Conservation (phyloP, 2,113 vertebrate species). For the Ophthalmolycus amberensis region DNA sequence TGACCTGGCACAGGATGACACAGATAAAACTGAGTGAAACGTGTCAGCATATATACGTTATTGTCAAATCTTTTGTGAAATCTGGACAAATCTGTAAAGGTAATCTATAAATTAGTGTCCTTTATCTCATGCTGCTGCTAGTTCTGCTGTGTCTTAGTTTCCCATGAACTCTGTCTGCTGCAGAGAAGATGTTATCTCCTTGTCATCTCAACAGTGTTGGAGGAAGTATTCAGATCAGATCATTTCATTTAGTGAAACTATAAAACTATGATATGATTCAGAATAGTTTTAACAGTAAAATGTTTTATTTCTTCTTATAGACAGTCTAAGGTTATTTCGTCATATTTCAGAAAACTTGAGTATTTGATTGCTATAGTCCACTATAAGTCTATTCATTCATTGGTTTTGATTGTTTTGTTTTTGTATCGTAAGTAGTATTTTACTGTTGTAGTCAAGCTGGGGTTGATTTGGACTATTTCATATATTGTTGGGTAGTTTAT, state of each 20-base stretch:
- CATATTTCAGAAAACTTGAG: background rate
- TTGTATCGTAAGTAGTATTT: background rate
- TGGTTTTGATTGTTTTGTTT: background rate
- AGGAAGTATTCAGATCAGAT: background rate
- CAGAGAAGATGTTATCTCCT: background rate
- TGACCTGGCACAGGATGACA: slow-evolving; percentile 81
- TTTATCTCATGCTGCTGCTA: background rate
- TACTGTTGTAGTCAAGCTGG: background rate
- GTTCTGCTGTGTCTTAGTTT: background rate
- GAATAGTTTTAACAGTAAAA: background rate
- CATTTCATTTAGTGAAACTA: background rate
- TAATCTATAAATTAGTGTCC: background rate
- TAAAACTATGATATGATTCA: background rate
- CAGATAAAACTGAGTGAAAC: background rate
- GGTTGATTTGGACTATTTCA: background rate
- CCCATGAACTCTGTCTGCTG: background rate
- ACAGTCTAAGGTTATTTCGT: background rate
- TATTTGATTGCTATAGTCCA: background rate
- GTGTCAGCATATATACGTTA: background rate
- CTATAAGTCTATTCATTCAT: background rate
- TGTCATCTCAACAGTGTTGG: background rate
- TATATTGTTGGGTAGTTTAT: background rate
- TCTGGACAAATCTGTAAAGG: background rate
- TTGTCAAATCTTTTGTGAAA: background rate
- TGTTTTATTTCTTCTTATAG: background rate